phyloP scores from a whole-genome alignment of 2,888 invertebrate species.

The Digitonthophagus gazella region DNA sequence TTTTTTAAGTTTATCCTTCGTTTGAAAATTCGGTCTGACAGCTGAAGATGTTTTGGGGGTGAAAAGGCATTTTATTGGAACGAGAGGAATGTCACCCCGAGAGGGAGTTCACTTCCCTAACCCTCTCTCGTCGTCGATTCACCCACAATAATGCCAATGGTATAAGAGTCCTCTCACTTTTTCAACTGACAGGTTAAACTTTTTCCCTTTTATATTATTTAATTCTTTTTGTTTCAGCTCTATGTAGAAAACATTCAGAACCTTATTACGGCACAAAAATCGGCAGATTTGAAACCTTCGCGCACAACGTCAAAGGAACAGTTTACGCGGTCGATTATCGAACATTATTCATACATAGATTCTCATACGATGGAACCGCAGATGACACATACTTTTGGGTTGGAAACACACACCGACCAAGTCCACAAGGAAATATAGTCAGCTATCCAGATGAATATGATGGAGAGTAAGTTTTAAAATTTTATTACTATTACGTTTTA shows the following conservation, averaged over 20 bases:
- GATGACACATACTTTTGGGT: slow-evolving; percentile 92
- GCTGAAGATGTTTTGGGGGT: not conserved
- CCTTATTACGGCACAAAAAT: slow-evolving; percentile 78
- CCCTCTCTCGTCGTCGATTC: not conserved
- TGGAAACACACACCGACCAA: slow-evolving; percentile 75
- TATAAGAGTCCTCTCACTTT: not conserved
- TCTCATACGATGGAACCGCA: slow-evolving; percentile 84
- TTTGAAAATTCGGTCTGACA: not conserved
- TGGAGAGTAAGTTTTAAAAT: slow-evolving; percentile 67
- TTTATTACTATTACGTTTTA: not conserved
- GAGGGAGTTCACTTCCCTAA: not conserved
- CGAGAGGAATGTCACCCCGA: not conserved
- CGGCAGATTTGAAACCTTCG: slow-evolving; percentile 70
- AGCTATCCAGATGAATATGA: slow-evolving; percentile 83
- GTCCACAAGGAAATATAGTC: slow-evolving; percentile 79
- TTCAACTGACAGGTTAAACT: too few species aligned
- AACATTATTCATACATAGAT: slow-evolving; percentile 83
- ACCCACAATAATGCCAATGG: not conserved
- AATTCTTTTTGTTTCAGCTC: slow-evolving; percentile 36
- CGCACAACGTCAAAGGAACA: slow-evolving; percentile 77
- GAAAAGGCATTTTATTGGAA: not conserved
- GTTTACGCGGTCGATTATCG: slow-evolving; percentile 87
- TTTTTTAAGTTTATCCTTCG: not conserved
- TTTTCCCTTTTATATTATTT: not conserved
- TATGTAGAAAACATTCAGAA: slow-evolving; percentile 50